Percentiles rank a stretch among this genome's conserved stretches.
phyloP scores from a whole-genome alignment of 2,888 invertebrate species.

The Chrysomela aeneicollis region DNA sequence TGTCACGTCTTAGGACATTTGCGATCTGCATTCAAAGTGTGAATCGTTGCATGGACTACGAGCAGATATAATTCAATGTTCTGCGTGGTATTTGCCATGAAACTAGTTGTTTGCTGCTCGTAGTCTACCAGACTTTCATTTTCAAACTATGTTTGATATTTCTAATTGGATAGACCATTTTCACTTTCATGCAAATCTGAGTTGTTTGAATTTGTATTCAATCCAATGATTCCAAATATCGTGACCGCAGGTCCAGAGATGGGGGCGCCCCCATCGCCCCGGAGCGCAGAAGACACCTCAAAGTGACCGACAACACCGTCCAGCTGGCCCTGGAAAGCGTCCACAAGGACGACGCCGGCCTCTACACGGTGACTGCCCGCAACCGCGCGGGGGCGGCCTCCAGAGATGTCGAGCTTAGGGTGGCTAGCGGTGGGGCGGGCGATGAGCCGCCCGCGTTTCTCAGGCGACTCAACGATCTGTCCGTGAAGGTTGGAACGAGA shows the following conservation, averaged over 20 bases:
- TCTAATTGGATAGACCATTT: no score
- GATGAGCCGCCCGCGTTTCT: constrained; percentile 85
- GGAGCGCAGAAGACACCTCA: constrained; percentile 70
- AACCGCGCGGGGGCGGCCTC: constrained; percentile 66
- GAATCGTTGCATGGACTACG: no score
- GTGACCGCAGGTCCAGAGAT: constrained; percentile 63
- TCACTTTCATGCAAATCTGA: no score
- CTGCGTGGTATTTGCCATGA: no score
- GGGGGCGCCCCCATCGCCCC: constrained; percentile 70
- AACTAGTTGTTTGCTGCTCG: no score
- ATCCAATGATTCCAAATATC: no score
- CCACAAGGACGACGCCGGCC: constrained; percentile 75
- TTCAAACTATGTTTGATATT: no score
- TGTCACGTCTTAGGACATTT: no score
- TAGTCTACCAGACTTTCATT: no score
- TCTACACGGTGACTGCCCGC: constrained; percentile 76
- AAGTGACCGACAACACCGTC: constrained; percentile 70
- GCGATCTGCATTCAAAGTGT: no score
- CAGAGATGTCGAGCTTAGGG: constrained; percentile 65
- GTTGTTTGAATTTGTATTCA: no score
- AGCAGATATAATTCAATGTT: no score
- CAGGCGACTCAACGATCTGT: constrained; percentile 83
- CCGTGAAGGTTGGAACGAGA: constrained; percentile 89
- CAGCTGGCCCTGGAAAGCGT: constrained; percentile 80
- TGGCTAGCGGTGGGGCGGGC: constrained; percentile 65